phyloP scores from a whole-genome alignment of 2,113 vertebrate genomes.

The Otolemur garnettii region DNA sequence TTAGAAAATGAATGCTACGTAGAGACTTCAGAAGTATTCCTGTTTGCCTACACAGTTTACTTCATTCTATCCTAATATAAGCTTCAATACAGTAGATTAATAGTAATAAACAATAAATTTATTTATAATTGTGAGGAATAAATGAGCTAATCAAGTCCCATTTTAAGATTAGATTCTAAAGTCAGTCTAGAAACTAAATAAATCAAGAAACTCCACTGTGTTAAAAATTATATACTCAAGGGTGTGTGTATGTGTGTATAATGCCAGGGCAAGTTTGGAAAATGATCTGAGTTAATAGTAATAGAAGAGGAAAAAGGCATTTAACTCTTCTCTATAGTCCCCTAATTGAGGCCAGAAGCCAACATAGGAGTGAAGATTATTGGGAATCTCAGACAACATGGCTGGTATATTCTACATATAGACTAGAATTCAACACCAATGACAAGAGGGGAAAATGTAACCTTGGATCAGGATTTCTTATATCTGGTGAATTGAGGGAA shows the following conservation, averaged over 20 bases:
- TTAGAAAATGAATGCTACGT: background rate
- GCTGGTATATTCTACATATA: background rate
- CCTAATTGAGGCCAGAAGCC: background rate
- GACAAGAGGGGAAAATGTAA: background rate
- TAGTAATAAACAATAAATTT: background rate
- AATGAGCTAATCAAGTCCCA: background rate
- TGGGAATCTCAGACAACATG: background rate
- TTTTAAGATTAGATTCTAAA: background rate
- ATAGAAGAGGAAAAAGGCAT: background rate
- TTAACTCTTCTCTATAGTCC: background rate
- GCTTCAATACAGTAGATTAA: background rate
- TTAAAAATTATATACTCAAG: background rate
- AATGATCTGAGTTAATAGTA: background rate
- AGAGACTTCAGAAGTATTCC: background rate
- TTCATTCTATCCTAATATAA: background rate
- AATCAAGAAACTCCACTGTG: background rate
- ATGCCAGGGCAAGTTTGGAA: background rate
- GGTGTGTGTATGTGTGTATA: too few species aligned
- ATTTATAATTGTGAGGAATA: background rate
- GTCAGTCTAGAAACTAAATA: background rate
- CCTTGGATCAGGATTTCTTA: background rate
- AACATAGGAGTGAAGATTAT: background rate
- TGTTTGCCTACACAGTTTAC: background rate
- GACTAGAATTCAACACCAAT: background rate
- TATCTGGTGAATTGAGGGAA: background rate